Evolutionary conservation across 1,140 invertebrate genomes (phyloP).

Genomic region (Vollenhovia emeryi): DNA sequence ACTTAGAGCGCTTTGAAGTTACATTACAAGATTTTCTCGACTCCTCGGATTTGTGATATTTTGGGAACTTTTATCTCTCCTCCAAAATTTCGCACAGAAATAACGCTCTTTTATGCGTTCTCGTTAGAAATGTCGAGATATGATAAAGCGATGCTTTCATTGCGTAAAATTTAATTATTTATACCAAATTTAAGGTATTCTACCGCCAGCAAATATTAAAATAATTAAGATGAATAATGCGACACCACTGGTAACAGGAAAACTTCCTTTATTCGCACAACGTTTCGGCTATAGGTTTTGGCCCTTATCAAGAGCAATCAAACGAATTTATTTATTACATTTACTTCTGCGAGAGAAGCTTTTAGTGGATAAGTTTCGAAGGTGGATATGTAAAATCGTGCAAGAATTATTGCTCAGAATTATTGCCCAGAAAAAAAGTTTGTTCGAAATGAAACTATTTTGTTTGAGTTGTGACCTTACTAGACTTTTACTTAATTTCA

Average conservation of each 20-base stretch:
- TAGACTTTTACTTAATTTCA: no score
- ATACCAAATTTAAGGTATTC: no score
- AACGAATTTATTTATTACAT: constrained; percentile 22
- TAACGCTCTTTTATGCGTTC: not conserved
- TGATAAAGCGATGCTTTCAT: not conserved
- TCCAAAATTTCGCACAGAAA: not conserved
- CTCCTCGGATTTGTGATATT: not conserved
- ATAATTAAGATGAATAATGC: no score
- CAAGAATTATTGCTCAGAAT: not conserved
- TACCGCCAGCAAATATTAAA: no score
- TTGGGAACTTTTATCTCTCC: constrained; percentile 15
- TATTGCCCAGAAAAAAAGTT: no score
- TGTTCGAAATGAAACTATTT: no score
- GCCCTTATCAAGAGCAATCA: no score
- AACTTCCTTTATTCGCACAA: no score
- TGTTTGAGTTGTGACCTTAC: no score
- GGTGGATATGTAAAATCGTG: not conserved
- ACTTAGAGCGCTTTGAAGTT: constrained; percentile 19
- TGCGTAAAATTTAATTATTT: not conserved
- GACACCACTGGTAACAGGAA: no score
- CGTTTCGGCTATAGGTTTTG: no score
- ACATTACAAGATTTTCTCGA: constrained; percentile 1
- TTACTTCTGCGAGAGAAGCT: not conserved
- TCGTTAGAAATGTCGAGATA: not conserved
- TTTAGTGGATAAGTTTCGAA: not conserved